Evolutionary conservation across 2,113 vertebrate species (phyloP), one percentile per base, ranked within the genome.

Genomic region (Abramis brama): DNA sequence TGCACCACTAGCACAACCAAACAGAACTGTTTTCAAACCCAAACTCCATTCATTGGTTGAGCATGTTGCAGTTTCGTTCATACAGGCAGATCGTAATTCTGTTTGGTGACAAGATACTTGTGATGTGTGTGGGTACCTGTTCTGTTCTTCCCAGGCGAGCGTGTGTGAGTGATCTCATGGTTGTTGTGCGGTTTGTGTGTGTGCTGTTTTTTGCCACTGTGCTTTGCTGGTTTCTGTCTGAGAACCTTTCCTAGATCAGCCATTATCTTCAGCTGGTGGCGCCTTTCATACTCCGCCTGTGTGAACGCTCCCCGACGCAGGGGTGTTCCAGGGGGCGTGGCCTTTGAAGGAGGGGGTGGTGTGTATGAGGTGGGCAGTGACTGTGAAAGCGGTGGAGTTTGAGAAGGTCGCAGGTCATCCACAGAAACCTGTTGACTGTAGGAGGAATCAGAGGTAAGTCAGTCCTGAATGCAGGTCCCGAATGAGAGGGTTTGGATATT

Each of bases 251-350:
- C 95, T 19, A 96, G 88, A 79, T 97, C 95, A 0, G 93, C 93
- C 95, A 95, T 96, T 5, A 95, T 90, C 87, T 94, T 95, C 39
- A 98, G 94, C 89, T 97, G 97, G 0, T 97, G 96, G 5, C 97
- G 90, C 6, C 93, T 87, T 2, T 94, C 93, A 1, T 97, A 96
- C 87, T 97, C 97, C 0, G 71, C 90, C 59, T 94, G 91, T 0
- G 96, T 97, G 90, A 98, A 97, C 2, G 94, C 95, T 0, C 95
- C 97, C 0, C 96, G 89, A 7, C 96, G 93, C 89, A 62, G 89
- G 0, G 94, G 93, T 2, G 95, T 94, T 7, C 94, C 94, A 1
- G 96, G 96, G 4, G 93, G 93, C 0, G 93, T 94, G 50, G 89
- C 85, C 57, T 83, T 84, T n/a, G 80, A 50, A 2, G 91, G 89